A percentile compares a stretch with the other conserved stretches of the same genome.
These are phyloP conservation scores for Sclerodermus sp. DNA, from an alignment of 2,888 invertebrate genomes.

Conservation along the genomic window DNA sequence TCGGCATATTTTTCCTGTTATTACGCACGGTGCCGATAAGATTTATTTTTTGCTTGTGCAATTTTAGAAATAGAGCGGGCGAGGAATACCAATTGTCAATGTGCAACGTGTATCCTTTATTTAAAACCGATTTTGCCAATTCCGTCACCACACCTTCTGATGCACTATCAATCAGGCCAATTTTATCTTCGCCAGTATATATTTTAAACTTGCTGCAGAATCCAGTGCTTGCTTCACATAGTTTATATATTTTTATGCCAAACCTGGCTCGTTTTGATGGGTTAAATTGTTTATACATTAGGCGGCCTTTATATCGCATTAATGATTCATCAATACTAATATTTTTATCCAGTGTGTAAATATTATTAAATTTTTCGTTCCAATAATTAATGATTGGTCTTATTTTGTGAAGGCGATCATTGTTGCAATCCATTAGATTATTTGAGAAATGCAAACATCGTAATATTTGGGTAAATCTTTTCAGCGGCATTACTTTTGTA, in stretches of 20 bases:
- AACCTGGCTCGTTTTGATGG: conserved; percentile 22
- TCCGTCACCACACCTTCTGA: conserved; percentile 17
- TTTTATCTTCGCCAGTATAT: conserved; percentile 16
- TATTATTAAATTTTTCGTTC: conserved; percentile 33
- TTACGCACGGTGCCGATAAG: conserved; percentile 14
- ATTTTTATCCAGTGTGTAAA: conserved; percentile 27
- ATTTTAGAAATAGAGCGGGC: conserved; percentile 16
- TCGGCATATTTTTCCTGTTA: conserved; percentile 20
- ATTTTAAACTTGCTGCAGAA: conserved; percentile 15
- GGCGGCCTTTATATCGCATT: conserved; percentile 15
- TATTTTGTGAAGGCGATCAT: conserved; percentile 31
- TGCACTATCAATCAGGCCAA: conserved; percentile 13
- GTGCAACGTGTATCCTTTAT: conserved; percentile 15
- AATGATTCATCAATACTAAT: conserved; percentile 21
- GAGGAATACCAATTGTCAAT: conserved; percentile 15
- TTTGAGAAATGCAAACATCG: conserved; percentile 18
- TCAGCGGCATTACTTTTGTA: conserved; percentile 8
- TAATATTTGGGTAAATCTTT: conserved; percentile 12
- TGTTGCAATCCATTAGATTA: conserved; percentile 11
- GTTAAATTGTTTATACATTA: conserved; percentile 30
- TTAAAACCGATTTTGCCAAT: conserved; percentile 11
- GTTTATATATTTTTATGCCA: conserved; percentile 18
- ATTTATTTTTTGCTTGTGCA: conserved; percentile 15
- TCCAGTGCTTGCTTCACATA: conserved; percentile 11
- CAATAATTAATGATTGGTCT: conserved; percentile 33